Conservation (phyloP, 2,113 vertebrate genomes). For the Nestor notabilis region DNA sequence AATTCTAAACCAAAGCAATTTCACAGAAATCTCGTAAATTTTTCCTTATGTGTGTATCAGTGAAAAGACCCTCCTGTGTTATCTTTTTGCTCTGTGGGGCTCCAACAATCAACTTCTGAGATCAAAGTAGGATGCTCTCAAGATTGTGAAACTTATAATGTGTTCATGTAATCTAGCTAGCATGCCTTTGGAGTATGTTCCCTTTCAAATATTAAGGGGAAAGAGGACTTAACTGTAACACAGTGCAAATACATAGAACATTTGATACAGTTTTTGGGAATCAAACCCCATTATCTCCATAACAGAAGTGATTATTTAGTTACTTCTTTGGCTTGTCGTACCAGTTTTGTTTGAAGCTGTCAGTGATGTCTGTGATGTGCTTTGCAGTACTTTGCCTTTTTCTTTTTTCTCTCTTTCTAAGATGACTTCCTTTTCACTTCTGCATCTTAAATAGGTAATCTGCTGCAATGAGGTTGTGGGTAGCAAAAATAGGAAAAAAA, state of each 20-base stretch:
- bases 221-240: constrained; percentile 2
- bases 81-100: constrained; percentile 52
- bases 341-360: neutral
- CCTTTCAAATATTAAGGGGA: constrained; percentile 6
- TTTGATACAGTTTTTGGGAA: constrained; percentile 33
- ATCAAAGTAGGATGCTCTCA: constrained; percentile 65
- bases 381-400: neutral
- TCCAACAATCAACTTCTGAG: constrained; percentile 61
- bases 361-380: neutral
- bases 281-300: constrained; percentile 46
- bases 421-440: neutral
- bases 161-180: constrained; percentile 5
- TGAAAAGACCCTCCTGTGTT: constrained; percentile 59
- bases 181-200: constrained; percentile 32
- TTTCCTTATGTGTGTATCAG: constrained; percentile 53
- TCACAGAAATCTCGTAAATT: constrained; percentile 64
- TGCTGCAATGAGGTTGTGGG: neutral
- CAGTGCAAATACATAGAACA: constrained; percentile 27
- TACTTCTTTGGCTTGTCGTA: neutral
- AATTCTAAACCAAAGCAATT: constrained; percentile 66
- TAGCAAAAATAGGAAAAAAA: neutral
- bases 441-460: neutral
- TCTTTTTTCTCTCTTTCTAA: neutral
- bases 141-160: constrained; percentile 23
- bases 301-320: constrained; percentile 36